Percentiles rank a stretch among this genome's conserved stretches.
These are phyloP conservation scores for Lepilemur septentrionalis DNA, from an alignment of 2,797 vertebrate genomes.

Conservation along the genomic window DNA sequence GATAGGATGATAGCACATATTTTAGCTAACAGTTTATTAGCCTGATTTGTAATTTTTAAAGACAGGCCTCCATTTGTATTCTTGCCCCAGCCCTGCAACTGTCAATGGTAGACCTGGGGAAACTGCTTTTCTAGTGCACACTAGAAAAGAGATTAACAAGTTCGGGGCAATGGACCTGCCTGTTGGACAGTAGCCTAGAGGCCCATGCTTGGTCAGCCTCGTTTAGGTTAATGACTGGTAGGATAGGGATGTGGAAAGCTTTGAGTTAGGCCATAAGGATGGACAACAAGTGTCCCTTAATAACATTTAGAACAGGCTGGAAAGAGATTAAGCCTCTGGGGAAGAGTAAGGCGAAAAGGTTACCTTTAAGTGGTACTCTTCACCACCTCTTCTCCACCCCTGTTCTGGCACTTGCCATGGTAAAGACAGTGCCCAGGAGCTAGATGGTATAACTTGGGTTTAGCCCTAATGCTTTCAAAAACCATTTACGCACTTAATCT, in stretches of 20 bases:
- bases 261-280: neutral
- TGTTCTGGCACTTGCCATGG: neutral
- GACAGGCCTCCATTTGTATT: neutral
- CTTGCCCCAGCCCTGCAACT: neutral
- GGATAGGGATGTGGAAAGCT: neutral
- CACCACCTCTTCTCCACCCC: neutral
- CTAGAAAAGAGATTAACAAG: neutral
- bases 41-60: neutral
- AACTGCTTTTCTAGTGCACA: neutral
- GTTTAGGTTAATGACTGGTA: constrained; percentile 8
- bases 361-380: neutral
- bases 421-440: neutral
- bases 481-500: neutral
- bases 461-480: neutral
- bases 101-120: neutral
- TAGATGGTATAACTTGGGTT: neutral
- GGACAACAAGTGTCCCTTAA: neutral
- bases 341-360: neutral
- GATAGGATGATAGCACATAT: neutral
- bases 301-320: neutral
- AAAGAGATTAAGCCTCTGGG: neutral
- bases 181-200: neutral
- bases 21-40: constrained; percentile 7
- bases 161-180: neutral
- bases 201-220: neutral